phyloP scores from a whole-genome alignment of 1,140 invertebrate genomes.

The Anastrepha obliqua region DNA sequence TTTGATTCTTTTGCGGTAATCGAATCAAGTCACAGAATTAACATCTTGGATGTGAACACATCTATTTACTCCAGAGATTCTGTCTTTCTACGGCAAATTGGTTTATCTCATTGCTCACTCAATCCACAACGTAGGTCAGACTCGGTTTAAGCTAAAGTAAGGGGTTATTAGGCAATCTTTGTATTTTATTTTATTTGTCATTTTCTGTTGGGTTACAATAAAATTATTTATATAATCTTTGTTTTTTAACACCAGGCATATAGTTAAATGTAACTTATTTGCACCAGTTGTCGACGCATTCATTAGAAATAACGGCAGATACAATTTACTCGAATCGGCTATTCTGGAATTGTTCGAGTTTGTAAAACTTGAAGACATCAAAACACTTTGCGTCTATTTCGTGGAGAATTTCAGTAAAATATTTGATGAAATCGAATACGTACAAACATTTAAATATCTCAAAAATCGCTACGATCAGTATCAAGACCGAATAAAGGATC shows the following conservation, averaged over 20 bases:
- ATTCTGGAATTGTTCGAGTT: slow-evolving; percentile 99
- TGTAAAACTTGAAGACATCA: slow-evolving; percentile 97
- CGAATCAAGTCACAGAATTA: too few relatives aligned
- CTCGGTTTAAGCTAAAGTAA: too few relatives aligned
- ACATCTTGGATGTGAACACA: too few relatives aligned
- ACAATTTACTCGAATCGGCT: slow-evolving; percentile 98
- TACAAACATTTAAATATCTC: slow-evolving; percentile 96
- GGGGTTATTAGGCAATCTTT: too few relatives aligned
- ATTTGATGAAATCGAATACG: slow-evolving; percentile 95
- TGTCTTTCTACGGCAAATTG: too few relatives aligned
- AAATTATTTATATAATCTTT: not conserved
- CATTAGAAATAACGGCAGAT: slow-evolving; percentile 95
- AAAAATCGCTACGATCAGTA: slow-evolving; percentile 95
- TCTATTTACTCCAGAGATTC: too few relatives aligned
- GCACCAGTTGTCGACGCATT: slow-evolving; percentile 97
- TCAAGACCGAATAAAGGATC: slow-evolving; percentile 91
- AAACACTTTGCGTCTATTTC: slow-evolving; percentile 94
- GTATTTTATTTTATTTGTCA: too few relatives aligned
- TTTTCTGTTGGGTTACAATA: too few relatives aligned
- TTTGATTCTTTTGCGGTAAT: too few relatives aligned
- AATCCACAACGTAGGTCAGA: too few relatives aligned
- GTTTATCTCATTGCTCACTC: too few relatives aligned
- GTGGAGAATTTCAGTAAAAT: slow-evolving; percentile 96
- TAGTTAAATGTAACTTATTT: slow-evolving; percentile 96
- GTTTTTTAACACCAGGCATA: slow-evolving; percentile 80